phyloP scores from a whole-genome alignment of 2,113 vertebrate species.

The Phrynosoma platyrhinos region DNA sequence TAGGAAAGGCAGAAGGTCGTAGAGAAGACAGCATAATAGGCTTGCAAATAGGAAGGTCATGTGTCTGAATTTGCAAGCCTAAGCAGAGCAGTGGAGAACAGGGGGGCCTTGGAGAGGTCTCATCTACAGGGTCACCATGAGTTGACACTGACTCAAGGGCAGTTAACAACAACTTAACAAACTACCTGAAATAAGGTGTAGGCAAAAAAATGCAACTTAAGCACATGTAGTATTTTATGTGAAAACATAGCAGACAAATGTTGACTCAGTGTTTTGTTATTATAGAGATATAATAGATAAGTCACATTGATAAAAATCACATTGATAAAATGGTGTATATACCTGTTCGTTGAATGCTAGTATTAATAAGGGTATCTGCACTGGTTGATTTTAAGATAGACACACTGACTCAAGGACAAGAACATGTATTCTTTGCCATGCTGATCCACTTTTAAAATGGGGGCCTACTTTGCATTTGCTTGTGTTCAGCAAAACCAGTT shows the following conservation, averaged over 20 bases:
- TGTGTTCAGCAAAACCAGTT: neutral
- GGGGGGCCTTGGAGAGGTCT: too few species aligned
- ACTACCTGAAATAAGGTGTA: neutral
- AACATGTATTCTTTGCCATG: neutral
- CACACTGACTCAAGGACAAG: neutral
- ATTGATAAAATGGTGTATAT: neutral
- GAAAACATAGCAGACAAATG: slow-evolving; percentile 7
- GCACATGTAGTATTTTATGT: neutral
- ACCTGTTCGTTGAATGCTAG: neutral
- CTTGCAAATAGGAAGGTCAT: too few species aligned
- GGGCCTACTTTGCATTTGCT: neutral
- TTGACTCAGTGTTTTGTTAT: neutral
- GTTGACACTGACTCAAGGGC: too few species aligned
- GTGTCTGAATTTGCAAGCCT: too few species aligned
- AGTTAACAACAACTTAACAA: neutral
- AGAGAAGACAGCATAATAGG: too few species aligned
- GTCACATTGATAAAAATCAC: neutral
- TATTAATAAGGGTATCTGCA: neutral
- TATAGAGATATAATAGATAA: neutral
- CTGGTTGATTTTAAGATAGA: neutral
- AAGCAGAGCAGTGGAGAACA: too few species aligned
- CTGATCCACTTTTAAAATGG: neutral
- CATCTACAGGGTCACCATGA: too few species aligned
- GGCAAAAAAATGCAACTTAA: neutral
- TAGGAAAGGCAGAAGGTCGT: too few species aligned